Percentiles rank a stretch among this genome's conserved stretches.
phyloP scores from a whole-genome alignment of 1,140 invertebrate genomes.

The Drosophila eugracilis region DNA sequence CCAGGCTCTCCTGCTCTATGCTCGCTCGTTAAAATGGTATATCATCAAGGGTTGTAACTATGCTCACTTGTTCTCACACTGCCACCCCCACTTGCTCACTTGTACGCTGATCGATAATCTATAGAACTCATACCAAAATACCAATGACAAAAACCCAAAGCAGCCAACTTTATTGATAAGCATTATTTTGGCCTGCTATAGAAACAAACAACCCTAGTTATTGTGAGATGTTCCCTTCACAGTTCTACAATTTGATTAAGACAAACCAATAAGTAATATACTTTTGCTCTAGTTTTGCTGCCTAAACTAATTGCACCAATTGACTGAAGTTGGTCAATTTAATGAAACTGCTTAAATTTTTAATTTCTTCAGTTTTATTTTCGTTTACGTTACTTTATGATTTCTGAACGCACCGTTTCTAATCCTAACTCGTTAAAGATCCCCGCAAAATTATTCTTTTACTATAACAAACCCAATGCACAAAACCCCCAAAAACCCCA shows the following conservation, averaged over 20 bases:
- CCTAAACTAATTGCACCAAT: slow-evolving; percentile 64
- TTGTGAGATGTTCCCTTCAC: slow-evolving; percentile 85
- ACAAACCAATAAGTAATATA: slow-evolving; percentile 27
- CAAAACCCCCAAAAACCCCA: slow-evolving; percentile 47
- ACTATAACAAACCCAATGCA: slow-evolving; percentile 63
- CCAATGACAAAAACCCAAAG: slow-evolving; percentile 34
- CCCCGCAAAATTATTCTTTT: slow-evolving; percentile 36
- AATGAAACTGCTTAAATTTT: slow-evolving; percentile 29
- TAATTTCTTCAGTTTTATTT: slow-evolving; percentile 22
- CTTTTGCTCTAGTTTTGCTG: slow-evolving; percentile 30
- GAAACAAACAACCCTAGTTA: slow-evolving; percentile 58
- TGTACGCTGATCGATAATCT: slow-evolving; percentile 39
- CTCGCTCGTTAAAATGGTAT: slow-evolving; percentile 55
- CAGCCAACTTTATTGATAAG: slow-evolving; percentile 27
- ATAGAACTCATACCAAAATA: slow-evolving; percentile 60
- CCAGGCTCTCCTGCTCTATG: slow-evolving; percentile 51
- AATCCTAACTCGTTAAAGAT: slow-evolving; percentile 41
- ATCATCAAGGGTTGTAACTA: slow-evolving; percentile 79
- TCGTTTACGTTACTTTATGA: slow-evolving; percentile 33
- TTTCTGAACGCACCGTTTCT: slow-evolving; percentile 40
- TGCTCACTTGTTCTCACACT: slow-evolving; percentile 67
- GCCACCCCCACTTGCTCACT: slow-evolving; percentile 58
- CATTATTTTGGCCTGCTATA: slow-evolving; percentile 43
- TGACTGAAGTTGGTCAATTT: slow-evolving; percentile 21
- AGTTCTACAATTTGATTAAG: slow-evolving; percentile 80